Percentiles rank a stretch among this genome's conserved stretches.
Evolutionary conservation across 2,888 invertebrate genomes (phyloP).

Genomic region (Melanophora roralis): DNA sequence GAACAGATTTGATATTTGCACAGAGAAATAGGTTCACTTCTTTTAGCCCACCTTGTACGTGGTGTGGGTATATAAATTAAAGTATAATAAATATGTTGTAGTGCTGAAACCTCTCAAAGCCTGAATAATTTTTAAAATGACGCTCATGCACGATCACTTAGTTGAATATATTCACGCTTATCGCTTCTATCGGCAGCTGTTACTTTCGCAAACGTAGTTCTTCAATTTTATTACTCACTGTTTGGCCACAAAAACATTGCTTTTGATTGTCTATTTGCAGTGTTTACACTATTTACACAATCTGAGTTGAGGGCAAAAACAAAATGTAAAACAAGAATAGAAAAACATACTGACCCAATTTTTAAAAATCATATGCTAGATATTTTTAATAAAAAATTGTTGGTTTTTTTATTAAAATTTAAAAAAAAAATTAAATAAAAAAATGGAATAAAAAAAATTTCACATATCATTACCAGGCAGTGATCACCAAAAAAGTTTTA

Average conservation of each 20-base stretch:
- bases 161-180: no score
- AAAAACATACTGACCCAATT: conserved; percentile 46
- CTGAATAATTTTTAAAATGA: no score
- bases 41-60: no score
- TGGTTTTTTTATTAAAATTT: conserved; percentile 33
- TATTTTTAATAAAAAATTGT: conserved; percentile 50
- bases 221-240: conserved; percentile 7
- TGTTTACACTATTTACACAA: conserved; percentile 41
- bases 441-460: background rate
- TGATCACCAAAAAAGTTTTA: conserved; percentile 3
- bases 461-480: background rate
- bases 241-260: conserved; percentile 24
- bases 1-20: no score
- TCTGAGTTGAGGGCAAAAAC: conserved; percentile 1
- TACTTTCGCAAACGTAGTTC: no score
- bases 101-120: no score
- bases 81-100: no score
- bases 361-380: conserved; percentile 21
- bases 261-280: conserved; percentile 44
- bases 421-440: background rate
- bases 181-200: no score
- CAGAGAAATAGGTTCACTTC: no score
- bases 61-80: no score
- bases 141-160: no score
- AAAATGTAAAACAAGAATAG: background rate